Conservation (phyloP, 2,888 invertebrate genomes). For the Polydrusus tereticollis region DNA sequence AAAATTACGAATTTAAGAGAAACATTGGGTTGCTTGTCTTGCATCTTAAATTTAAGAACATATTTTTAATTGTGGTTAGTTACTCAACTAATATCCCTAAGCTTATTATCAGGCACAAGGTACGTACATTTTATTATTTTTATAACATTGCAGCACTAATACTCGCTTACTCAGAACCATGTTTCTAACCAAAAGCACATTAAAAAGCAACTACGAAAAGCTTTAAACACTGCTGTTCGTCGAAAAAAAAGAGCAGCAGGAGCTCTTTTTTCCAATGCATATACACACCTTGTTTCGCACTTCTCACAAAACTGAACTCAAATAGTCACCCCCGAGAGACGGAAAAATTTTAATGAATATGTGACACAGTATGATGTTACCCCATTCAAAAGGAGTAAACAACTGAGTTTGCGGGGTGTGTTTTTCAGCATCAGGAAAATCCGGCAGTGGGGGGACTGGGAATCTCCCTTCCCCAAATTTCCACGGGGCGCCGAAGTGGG, state of each 20-base stretch:
- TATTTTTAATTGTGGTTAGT: no score
- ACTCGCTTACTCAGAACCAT: constrained; percentile 15
- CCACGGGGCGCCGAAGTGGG: constrained; percentile 28
- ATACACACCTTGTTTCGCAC: constrained; percentile 31
- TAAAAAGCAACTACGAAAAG: constrained; percentile 25
- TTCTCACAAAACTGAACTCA: constrained; percentile 30
- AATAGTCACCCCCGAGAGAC: constrained; percentile 30
- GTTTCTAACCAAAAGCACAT: constrained; percentile 14
- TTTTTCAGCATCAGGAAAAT: constrained; percentile 47
- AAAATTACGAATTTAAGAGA: no score
- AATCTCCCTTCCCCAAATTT: constrained; percentile 44
- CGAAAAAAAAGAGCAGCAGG: not conserved
- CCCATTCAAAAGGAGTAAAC: constrained; percentile 39
- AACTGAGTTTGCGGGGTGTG: constrained; percentile 48
- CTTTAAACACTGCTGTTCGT: constrained; percentile 22
- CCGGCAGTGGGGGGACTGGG: constrained; percentile 41
- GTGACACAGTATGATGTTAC: constrained; percentile 30
- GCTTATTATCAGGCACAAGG: not conserved
- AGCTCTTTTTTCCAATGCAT: constrained; percentile 5
- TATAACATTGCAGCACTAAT: constrained; percentile 4
- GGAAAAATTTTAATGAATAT: constrained; percentile 4
- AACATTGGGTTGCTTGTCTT: no score
- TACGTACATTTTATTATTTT: not conserved
- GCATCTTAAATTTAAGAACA: no score
- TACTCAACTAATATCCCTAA: no score